phyloP scores from a whole-genome alignment of 35 echinoderm and acorn worm genomes.

The Ophioderma brevispina region DNA sequence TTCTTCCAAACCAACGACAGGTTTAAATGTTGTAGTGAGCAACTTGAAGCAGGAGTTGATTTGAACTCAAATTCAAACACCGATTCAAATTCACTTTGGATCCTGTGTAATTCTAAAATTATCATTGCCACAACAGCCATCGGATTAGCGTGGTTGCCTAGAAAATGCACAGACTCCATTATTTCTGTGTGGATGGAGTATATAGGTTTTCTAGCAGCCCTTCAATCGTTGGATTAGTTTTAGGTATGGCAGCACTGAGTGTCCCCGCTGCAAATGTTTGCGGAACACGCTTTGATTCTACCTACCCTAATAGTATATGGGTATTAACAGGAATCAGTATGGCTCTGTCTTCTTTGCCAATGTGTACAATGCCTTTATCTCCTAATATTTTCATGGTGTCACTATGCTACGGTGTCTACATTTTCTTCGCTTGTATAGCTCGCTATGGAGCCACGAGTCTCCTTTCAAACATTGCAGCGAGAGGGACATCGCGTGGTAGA shows the following conservation, averaged over 20 bases:
- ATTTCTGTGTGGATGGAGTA: not conserved
- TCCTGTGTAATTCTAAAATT: not conserved
- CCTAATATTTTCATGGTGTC: not conserved
- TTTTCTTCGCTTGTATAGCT: not conserved
- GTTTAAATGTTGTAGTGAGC: not conserved
- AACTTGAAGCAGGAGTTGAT: not conserved
- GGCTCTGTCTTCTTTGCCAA: not conserved
- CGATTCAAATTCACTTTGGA: not conserved
- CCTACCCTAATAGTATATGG: not conserved
- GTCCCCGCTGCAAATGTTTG: not conserved
- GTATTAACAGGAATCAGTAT: not conserved
- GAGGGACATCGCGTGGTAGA: not conserved
- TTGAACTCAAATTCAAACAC: not conserved
- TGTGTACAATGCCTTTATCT: not conserved
- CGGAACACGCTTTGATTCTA: not conserved
- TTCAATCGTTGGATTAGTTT: not conserved
- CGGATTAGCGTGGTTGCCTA: not conserved
- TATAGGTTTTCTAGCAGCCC: not conserved
- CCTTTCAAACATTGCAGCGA: not conserved
- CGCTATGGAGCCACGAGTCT: not conserved
- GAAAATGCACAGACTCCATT: not conserved
- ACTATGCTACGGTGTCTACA: not conserved
- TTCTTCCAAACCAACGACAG: not conserved
- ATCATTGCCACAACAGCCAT: not conserved
- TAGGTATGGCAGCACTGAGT: not conserved